Conservation (phyloP, 2,113 vertebrate genomes). For the Martes martes region DNA sequence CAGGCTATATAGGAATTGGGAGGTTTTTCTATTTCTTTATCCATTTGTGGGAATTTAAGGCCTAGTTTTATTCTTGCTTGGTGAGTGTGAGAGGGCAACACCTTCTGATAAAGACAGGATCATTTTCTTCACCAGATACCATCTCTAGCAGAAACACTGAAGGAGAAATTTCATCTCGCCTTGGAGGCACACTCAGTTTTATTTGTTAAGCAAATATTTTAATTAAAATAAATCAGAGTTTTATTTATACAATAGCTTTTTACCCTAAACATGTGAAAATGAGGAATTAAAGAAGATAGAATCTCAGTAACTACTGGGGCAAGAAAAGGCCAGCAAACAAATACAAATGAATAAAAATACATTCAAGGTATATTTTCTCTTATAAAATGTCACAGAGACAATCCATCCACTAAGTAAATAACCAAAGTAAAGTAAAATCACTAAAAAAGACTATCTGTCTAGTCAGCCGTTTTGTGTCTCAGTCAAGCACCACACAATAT, state of each 20-base stretch:
- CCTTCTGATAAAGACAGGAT: constrained; percentile 40
- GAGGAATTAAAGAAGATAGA: neutral
- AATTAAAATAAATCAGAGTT: constrained; percentile 9
- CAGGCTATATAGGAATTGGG: neutral
- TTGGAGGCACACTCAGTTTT: neutral
- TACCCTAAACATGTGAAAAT: neutral
- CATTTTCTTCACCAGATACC: constrained; percentile 39
- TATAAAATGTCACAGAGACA: constrained; percentile 3
- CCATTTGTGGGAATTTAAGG: neutral
- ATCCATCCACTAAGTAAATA: neutral
- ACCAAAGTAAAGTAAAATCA: neutral
- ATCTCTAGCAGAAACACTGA: constrained; percentile 13
- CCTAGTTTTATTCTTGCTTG: constrained; percentile 37
- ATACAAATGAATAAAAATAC: neutral
- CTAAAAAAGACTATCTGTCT: neutral
- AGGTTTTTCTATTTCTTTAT: neutral
- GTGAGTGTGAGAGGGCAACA: neutral
- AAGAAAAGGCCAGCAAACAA: neutral
- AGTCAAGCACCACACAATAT: neutral
- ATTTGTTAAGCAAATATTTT: neutral
- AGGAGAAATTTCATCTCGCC: neutral
- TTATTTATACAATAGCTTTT: neutral
- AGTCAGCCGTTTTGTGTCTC: neutral
- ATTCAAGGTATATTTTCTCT: neutral
- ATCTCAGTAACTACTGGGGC: neutral